Conservation (phyloP, 2,888 invertebrate species). For the Disparrhopalites patrizii region DNA sequence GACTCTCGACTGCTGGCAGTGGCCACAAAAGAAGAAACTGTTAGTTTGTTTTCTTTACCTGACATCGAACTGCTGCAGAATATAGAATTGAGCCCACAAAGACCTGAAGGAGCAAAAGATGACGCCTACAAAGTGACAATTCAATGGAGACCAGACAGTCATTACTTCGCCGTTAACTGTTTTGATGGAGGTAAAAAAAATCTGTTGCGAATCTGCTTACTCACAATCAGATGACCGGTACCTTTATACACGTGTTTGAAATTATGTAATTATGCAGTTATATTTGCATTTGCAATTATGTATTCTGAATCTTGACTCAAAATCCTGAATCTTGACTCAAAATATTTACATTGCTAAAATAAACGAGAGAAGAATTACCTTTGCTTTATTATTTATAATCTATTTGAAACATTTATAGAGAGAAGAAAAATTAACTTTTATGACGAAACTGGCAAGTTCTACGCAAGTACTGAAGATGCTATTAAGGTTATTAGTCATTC, state of each 20-base stretch:
- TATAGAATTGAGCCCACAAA: conserved; percentile 22
- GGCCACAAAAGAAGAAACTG: conserved; percentile 34
- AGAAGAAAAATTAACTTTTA: conserved; percentile 34
- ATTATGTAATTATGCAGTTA: too few relatives aligned
- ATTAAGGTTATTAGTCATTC: conserved; percentile 18
- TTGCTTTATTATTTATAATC: neutral
- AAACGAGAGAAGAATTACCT: neutral
- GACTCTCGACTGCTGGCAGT: conserved; percentile 42
- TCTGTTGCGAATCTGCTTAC: neutral
- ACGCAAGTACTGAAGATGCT: conserved; percentile 38
- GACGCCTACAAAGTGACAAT: conserved; percentile 17
- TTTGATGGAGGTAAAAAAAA: conserved; percentile 23
- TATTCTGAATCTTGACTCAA: too few relatives aligned
- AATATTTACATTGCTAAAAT: too few relatives aligned
- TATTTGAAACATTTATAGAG: conserved; percentile 7
- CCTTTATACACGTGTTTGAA: too few relatives aligned
- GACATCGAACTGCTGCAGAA: conserved; percentile 40
- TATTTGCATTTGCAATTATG: too few relatives aligned
- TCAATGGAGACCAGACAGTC: conserved; percentile 42
- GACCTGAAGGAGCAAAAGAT: conserved; percentile 8
- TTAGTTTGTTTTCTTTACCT: conserved; percentile 39
- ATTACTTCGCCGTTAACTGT: conserved; percentile 43
- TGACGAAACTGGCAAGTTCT: conserved; percentile 40
- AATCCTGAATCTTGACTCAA: too few relatives aligned
- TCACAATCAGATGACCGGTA: neutral